These are phyloP conservation scores for Botia kubotai DNA, from an alignment of 2,797 vertebrate species.

Conservation along the genomic window DNA sequence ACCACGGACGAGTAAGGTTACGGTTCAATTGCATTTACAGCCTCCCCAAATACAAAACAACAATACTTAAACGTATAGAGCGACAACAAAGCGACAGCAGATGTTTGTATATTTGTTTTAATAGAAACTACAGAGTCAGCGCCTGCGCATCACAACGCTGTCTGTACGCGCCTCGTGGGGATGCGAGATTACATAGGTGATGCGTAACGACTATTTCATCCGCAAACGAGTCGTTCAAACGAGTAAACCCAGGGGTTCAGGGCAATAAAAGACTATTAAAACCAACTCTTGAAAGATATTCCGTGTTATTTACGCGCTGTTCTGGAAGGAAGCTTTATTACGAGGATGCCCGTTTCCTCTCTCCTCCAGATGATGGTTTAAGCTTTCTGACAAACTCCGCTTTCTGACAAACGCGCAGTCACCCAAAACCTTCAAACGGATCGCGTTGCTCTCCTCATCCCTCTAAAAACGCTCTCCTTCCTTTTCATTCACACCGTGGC, in stretches of 20 bases:
- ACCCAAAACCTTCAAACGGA: conserved; percentile 56
- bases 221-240: conserved; percentile 1
- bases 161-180: conserved; percentile 33
- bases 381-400: conserved; percentile 65
- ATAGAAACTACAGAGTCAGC: conserved; percentile 29
- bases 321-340: conserved; percentile 52
- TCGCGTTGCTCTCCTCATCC: conserved; percentile 61
- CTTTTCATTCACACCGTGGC: conserved; percentile 54
- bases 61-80: background rate
- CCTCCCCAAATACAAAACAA: background rate
- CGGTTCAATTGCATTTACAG: conserved; percentile 4
- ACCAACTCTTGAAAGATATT: background rate
- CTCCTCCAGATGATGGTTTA: conserved; percentile 73
- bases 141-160: conserved; percentile 23
- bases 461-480: conserved; percentile 45
- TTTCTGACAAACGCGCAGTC: conserved; percentile 37
- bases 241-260: background rate
- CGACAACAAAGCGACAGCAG: background rate
- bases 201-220: conserved; percentile 49
- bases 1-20: conserved; percentile 34
- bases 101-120: background rate
- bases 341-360: conserved; percentile 56
- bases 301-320: conserved; percentile 36
- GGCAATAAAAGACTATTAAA: background rate
- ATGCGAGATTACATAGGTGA: conserved; percentile 20